phyloP scores from a whole-genome alignment of 1,140 invertebrate genomes.

The Drosophila mayri region DNA sequence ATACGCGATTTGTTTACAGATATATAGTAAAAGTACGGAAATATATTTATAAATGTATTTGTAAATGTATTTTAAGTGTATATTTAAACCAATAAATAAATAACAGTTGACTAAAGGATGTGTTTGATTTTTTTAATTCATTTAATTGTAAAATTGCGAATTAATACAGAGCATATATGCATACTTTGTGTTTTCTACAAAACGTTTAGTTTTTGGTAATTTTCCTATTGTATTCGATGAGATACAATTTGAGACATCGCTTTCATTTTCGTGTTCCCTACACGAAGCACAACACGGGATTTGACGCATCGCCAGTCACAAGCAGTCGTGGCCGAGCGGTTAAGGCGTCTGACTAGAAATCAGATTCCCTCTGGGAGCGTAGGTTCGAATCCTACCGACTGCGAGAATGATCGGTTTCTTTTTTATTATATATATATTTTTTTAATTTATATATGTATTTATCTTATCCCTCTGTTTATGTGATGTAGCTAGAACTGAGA shows the following conservation, averaged over 20 bases:
- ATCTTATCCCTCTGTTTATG: no score
- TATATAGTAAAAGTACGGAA: constrained; percentile 4
- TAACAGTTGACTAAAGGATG: constrained; percentile 14
- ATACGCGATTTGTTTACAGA: constrained; percentile 35
- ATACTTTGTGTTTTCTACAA: no score
- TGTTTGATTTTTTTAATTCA: not conserved
- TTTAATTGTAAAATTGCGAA: not conserved
- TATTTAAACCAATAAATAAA: constrained; percentile 37
- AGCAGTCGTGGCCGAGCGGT: constrained; percentile 93
- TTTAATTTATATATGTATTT: not conserved
- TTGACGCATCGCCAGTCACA: not conserved
- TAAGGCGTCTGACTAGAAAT: constrained; percentile 95
- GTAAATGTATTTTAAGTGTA: constrained; percentile 49
- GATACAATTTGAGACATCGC: not conserved
- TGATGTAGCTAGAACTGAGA: no score
- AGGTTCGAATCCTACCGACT: constrained; percentile 94
- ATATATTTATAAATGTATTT: constrained; percentile 54
- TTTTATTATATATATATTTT: not conserved
- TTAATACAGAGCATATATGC: no score
- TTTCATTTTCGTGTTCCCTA: not conserved
- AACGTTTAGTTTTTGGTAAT: not conserved
- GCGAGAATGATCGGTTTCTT: constrained; percentile 81
- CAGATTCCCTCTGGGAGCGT: constrained; percentile 89
- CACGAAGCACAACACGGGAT: not conserved
- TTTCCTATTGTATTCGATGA: not conserved